Base-by-base conservation (phyloP, 2,113 vertebrate genomes). In the Motacilla alba region DNA sequence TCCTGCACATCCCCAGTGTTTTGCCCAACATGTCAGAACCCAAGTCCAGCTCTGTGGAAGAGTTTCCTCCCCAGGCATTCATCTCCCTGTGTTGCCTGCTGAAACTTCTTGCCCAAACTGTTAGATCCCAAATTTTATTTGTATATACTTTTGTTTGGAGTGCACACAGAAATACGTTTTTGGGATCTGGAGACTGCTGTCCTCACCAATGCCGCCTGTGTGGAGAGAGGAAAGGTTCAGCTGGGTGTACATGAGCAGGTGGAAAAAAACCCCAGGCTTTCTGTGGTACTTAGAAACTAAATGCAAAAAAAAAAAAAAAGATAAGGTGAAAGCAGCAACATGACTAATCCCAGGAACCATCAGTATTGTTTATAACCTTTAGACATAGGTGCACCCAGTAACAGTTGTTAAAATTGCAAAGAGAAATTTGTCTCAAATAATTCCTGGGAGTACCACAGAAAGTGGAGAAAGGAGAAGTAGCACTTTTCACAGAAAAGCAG, bases 401-500 rank as follows among this genome's bases (percentile, higher is more conserved):
- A 55, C 14, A 70, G 69, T 33, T 73, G 16, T 46, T 89, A 30
- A 19, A 47, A 13, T 33, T 13, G 1, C 19, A 63, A 6, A 33
- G 52, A 67, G 12, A 15, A 39, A 7, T n/a, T 82, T 75, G 44
- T 79, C 78, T 91, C 73, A 75, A n/a, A 24, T 75, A 75, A 43
- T 78, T 91, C 64, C 49, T 70, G 53, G 27, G 67, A 72, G 35
- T 59, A 59, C 69, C 52, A 18, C 30, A 46, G 55, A 31, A 89
- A 89, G 44, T 37, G 26, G 46, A 88, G 79, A 79, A 90, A 83
- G 37, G n/a, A 85, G 62, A 88, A 90, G 53, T 30, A 60, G 35
- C 6, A 18, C 16, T 77, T 75, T 69, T 67, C 20, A 18, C 19
- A 63, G 41, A 73, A 81, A 35, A 27, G 37, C n/a, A 43, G 39